Evolutionary conservation across 2,888 invertebrate genomes (phyloP).

Genomic region (Trichogramma dendrolimi): DNA sequence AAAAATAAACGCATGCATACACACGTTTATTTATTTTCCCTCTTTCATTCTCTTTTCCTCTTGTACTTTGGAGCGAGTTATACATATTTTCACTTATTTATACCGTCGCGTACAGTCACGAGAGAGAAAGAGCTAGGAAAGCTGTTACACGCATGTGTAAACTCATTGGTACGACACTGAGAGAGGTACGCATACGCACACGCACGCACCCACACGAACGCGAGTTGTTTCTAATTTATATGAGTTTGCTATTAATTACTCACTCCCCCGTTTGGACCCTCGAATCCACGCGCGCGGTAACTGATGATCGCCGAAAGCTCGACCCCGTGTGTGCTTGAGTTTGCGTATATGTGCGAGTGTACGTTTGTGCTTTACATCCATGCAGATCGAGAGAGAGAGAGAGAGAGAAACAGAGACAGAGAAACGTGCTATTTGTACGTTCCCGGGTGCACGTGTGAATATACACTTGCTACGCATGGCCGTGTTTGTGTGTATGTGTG

Average conservation of each 20-base stretch:
- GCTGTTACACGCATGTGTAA: not conserved
- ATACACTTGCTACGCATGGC: too few species aligned
- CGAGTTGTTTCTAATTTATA: slow-evolving; percentile 51
- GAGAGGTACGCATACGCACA: not conserved
- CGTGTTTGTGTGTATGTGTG: too few species aligned
- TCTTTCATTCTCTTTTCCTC: too few species aligned
- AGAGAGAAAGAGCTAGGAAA: not conserved
- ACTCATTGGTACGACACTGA: too few species aligned
- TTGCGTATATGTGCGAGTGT: too few species aligned
- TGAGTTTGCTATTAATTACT: slow-evolving; percentile 52
- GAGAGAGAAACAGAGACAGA: slow-evolving; percentile 12
- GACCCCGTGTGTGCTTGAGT: too few species aligned
- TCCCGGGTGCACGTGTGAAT: too few species aligned
- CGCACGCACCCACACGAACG: slow-evolving; percentile 26
- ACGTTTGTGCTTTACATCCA: not conserved
- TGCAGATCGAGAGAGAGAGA: slow-evolving; percentile 13
- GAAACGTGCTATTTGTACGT: not conserved
- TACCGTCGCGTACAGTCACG: not conserved
- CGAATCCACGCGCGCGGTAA: slow-evolving; percentile 1
- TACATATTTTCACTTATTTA: slow-evolving; percentile 22
- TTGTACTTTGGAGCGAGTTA: not conserved
- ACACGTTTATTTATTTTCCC: too few species aligned
- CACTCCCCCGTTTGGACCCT: slow-evolving; percentile 27
- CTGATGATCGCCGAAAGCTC: not conserved
- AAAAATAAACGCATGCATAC: too few species aligned